Evolutionary conservation across 2,888 invertebrate species (phyloP), one percentile per base, ranked within the genome.

Genomic region (Eucera pruinosa): DNA sequence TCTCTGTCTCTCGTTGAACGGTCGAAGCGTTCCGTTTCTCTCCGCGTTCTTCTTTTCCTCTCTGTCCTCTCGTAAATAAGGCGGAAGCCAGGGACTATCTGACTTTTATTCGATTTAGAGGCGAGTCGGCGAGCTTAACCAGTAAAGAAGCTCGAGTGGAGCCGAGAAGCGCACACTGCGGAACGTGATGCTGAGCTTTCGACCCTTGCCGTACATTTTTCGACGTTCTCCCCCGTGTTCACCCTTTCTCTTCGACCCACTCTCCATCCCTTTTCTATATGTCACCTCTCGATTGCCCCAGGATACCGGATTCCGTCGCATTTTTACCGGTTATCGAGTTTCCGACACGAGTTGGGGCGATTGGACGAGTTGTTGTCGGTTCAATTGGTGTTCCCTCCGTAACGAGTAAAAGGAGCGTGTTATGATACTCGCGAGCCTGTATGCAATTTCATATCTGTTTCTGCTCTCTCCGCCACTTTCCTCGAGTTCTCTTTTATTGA

Each of bases 81-180:
- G 81, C 67, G 75, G 58, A 74, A 78, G 79, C 72, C 60, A 36
- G 71, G 52, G 57, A 74, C 65, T 82, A 83, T 82, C 76, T 71
- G 87, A 89, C 86, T 88, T 90, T 89, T 88, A 90, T 89, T 88
- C 85, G 88, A 89, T 90, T 89, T 86, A 78, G 81, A 85, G 84
- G 79, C 78, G 52, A 84, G 72, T 58, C 68, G 67, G 66, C 64
- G 77, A 77, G 82, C 61, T 84, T 82, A 85, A 75, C 78, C 68
- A 78, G 82, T 80, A 81, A 86, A 80, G 77, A 80, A 79, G 76
- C 74, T 78, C 61, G 67, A 68, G 69, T 70, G 60, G 73, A 81
- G 75, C 61, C 55, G 75, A 60, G 73, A 74, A 69, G 80, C 79
- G 70, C 67, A 70, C 67, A 67, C 52, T 65, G 72, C 55, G 78